Conservation (phyloP, 2,888 invertebrate species). For the Pyrgus malvae region DNA sequence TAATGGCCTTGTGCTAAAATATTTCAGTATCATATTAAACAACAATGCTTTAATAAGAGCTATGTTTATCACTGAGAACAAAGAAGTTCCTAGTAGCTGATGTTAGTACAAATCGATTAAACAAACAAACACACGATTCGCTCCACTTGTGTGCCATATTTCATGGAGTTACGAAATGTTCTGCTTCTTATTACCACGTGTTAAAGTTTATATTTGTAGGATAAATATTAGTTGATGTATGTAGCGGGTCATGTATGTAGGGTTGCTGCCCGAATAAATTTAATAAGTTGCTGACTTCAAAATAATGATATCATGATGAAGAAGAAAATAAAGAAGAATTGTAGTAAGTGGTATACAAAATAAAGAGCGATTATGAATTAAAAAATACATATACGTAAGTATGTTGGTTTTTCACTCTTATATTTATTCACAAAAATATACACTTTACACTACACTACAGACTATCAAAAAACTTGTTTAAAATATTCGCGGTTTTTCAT, state of each 20-base stretch:
- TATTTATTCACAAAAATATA: no score
- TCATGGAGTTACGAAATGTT: slow-evolving; percentile 11
- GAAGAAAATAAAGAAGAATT: no score
- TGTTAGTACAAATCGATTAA: slow-evolving; percentile 24
- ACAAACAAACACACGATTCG: slow-evolving; percentile 23
- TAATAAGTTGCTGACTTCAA: background rate
- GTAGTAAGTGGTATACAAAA: no score
- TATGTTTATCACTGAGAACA: slow-evolving; percentile 31
- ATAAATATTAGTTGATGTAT: background rate
- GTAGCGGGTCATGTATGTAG: slow-evolving; percentile 3
- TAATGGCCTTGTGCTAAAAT: background rate
- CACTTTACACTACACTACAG: no score
- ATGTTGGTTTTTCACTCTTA: no score
- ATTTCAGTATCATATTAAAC: background rate
- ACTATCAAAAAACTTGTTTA: no score
- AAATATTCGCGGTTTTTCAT: no score
- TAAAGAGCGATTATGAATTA: no score
- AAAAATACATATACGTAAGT: no score
- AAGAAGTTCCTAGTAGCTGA: slow-evolving; percentile 13
- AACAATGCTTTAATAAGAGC: slow-evolving; percentile 25
- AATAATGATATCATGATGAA: no score
- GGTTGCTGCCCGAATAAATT: background rate
- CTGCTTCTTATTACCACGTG: slow-evolving; percentile 7
- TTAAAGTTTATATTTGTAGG: slow-evolving; percentile 7
- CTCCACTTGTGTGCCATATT: slow-evolving; percentile 27